A percentile compares a stretch with the other conserved stretches of the same genome.
Evolutionary conservation across 2,888 invertebrate species (phyloP).

Genomic region (Lasioglossum pauxillum): DNA sequence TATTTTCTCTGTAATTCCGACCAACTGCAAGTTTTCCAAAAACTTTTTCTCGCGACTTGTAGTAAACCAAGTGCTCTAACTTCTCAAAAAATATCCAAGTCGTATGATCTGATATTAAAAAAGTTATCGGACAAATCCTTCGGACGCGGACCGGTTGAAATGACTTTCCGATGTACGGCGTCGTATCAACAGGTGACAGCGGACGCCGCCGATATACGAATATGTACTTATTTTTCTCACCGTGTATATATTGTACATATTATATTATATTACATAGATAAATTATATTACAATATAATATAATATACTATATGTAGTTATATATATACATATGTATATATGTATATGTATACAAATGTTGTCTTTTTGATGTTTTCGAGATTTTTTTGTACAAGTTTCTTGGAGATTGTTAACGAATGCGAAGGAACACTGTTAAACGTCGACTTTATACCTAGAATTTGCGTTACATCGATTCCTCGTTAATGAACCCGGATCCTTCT

Average conservation of each 20-base stretch:
- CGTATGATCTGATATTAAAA: no score
- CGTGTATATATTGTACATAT: neutral
- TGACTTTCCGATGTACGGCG: no score
- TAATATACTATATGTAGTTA: neutral
- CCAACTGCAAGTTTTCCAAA: no score
- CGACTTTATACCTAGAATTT: slow-evolving; percentile 25
- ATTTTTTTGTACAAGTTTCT: neutral
- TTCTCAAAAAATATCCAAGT: no score
- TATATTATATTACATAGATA: neutral
- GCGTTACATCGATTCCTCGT: neutral
- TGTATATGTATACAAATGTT: neutral
- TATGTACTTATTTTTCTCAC: neutral
- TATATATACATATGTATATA: neutral
- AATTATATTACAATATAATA: neutral
- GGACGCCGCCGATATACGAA: neutral
- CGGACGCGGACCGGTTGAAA: no score
- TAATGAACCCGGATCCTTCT: neutral
- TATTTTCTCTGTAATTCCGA: no score
- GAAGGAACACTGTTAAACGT: slow-evolving; percentile 43
- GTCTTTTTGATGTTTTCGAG: neutral
- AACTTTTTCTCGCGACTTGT: no score
- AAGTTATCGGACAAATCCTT: no score
- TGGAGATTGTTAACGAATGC: slow-evolving; percentile 30
- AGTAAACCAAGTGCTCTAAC: no score
- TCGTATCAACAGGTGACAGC: no score